phyloP scores from a whole-genome alignment of 2,797 vertebrate species.

The Iguana delicatissima region DNA sequence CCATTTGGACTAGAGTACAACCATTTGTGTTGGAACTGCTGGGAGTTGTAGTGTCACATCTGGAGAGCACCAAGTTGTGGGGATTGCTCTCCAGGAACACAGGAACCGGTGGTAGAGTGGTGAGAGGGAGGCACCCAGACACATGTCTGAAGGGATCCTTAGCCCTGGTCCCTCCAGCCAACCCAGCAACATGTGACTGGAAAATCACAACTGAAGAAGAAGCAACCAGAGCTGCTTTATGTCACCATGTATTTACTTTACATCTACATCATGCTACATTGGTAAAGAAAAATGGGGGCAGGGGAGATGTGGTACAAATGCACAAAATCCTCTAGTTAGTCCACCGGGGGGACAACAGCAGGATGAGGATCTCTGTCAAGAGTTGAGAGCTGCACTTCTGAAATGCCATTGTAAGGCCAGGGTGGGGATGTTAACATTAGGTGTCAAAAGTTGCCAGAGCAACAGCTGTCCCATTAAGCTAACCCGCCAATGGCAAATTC shows the following conservation, averaged over 20 bases:
- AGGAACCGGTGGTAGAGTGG: too few species aligned
- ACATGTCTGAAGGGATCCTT: neutral
- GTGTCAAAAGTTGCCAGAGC: conserved; percentile 28
- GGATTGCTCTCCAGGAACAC: neutral
- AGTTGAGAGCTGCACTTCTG: neutral
- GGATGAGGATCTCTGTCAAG: neutral
- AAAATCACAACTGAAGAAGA: neutral
- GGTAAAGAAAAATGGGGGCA: too few species aligned
- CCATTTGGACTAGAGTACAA: too few species aligned
- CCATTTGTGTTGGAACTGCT: neutral
- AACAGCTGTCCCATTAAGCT: conserved; percentile 8
- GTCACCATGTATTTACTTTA: neutral
- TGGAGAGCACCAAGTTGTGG: neutral
- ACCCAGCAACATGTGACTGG: neutral
- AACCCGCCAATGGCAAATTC: conserved; percentile 19
- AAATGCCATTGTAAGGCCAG: neutral
- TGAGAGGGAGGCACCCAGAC: neutral
- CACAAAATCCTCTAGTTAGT: neutral
- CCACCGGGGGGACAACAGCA: neutral
- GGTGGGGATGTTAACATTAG: neutral
- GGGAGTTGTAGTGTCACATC: neutral
- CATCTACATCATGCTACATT: neutral
- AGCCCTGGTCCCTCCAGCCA: neutral
- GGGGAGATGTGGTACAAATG: too few species aligned
- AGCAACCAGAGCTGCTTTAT: neutral